Evolutionary conservation across 2,113 vertebrate species (phyloP), one percentile per base, ranked within the genome.

Genomic region (Perognathus longimembris): DNA sequence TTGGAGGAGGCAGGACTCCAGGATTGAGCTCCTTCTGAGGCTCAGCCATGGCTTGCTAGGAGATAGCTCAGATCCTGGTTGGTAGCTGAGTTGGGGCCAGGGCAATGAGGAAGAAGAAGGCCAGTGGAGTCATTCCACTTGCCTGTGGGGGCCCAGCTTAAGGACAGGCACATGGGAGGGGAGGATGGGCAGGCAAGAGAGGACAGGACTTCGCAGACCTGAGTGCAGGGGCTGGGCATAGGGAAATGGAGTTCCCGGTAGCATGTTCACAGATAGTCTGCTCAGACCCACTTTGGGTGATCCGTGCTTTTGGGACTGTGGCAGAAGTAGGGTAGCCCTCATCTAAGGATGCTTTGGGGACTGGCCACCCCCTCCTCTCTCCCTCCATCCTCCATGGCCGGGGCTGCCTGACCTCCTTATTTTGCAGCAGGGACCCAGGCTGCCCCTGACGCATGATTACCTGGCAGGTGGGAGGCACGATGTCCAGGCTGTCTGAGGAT

Each of bases 401-500:
- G 63, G 5, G 17, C 20, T 59, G 30, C 38, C 50, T 32, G 34
- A 57, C 26, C 15, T 66, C 32, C 34, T 26, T 28, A 20, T 45
- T 57, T 57, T 45, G 18, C 30, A 34, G 40, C 40, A 83, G 50
- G 61, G 15, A n/a, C 11, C 67, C 30, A 50, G 77, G 22, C 32
- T 26, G 24, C 38, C 40, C 2, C 24, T 34, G 54, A 12, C 3
- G 15, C 10, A 22, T 57, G 0, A 0, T 90, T 97, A 97, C 97
- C 97, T 97, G 96, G 0, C 32, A 7, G 67, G 18, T 5, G 74
- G 89, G 59, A 6, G 92, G 50, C 0, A 66, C 59, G 38, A 28
- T 95, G 74, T 95, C 85, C 0, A 97, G 97, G 70, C 91, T 97
- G 0, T 96, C 96, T 0, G 97, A 97, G 38, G 97, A 97, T 0